phyloP scores from a whole-genome alignment of 2,113 vertebrate species.

The Steatornis caripensis region DNA sequence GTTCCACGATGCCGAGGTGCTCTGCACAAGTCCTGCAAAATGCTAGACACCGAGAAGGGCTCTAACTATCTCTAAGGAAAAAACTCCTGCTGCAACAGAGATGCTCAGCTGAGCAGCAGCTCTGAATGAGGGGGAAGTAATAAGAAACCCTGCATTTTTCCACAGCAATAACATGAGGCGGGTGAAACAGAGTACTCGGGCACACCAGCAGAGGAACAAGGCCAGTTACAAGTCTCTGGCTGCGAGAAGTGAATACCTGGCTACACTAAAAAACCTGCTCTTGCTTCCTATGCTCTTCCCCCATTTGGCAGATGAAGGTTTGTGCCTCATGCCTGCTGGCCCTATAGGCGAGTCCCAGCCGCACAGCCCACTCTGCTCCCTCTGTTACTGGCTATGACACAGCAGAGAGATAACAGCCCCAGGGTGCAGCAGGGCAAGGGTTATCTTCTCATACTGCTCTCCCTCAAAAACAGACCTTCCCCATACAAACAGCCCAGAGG shows the following conservation, averaged over 20 bases:
- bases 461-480: not conserved
- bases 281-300: not conserved
- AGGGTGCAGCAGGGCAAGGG: not conserved
- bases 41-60: not conserved
- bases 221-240: not conserved
- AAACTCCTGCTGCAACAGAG: not conserved
- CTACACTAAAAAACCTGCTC: not conserved
- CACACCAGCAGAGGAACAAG: not conserved
- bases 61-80: not conserved
- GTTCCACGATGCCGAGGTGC: not conserved
- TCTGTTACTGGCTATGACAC: not conserved
- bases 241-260: not conserved
- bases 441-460: not conserved
- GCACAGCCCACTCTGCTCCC: not conserved
- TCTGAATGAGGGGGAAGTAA: not conserved
- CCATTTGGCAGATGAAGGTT: not conserved
- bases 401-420: not conserved
- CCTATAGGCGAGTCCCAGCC: not conserved
- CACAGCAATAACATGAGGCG: not conserved
- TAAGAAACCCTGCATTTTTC: not conserved
- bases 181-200: not conserved
- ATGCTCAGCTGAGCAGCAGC: not conserved
- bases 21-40: not conserved
- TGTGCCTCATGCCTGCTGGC: not conserved
- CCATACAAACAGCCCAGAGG: not conserved